Conservation (phyloP, 2,113 vertebrate genomes). For the Epinephelus moara region DNA sequence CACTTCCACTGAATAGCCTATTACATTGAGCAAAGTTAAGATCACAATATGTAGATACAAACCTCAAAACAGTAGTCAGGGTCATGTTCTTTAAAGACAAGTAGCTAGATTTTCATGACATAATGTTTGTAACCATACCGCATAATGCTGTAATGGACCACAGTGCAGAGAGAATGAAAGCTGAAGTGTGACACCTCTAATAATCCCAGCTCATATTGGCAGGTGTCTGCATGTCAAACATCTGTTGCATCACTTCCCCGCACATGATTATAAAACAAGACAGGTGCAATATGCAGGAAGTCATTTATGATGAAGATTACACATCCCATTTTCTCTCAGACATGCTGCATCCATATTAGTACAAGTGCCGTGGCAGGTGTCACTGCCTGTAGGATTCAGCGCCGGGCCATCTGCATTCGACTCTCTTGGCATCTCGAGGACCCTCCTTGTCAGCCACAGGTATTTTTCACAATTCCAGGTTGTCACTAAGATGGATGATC, state of each 20-base stretch:
- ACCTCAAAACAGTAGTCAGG: neutral
- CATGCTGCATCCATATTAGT: conserved; percentile 36
- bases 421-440: conserved; percentile 45
- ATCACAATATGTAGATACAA: neutral
- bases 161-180: conserved; percentile 12
- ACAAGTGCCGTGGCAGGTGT: conserved; percentile 51
- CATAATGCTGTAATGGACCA: neutral
- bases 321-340: conserved; percentile 40
- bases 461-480: conserved; percentile 75
- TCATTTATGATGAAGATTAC: conserved; percentile 52
- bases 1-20: no score
- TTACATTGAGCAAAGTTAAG: neutral
- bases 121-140: neutral
- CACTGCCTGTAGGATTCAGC: conserved; percentile 29
- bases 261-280: conserved; percentile 43
- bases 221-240: conserved; percentile 54
- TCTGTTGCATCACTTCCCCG: conserved; percentile 32
- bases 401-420: conserved; percentile 43
- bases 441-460: conserved; percentile 55
- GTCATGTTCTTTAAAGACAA: neutral
- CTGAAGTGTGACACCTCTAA: conserved; percentile 27
- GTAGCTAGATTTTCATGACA: neutral
- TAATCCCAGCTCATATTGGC: conserved; percentile 43
- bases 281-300: conserved; percentile 64
- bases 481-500: conserved; percentile 78